Evolutionary conservation across 2,888 invertebrate species (phyloP).

Genomic region (Abrostola triplasia): DNA sequence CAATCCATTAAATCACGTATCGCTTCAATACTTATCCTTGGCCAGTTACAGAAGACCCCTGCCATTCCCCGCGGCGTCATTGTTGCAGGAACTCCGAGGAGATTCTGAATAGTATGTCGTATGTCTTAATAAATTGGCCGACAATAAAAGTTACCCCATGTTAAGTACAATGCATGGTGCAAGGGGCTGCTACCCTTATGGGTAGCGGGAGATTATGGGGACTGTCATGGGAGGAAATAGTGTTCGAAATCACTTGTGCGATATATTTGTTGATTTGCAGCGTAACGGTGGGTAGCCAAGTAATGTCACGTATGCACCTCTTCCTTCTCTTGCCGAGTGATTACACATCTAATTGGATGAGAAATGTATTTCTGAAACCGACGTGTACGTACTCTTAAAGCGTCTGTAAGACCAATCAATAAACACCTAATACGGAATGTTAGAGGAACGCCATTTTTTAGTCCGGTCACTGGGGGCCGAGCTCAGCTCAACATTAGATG

Average conservation of each 20-base stretch:
- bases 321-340: constrained; percentile 2
- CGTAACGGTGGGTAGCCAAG: constrained; percentile 20
- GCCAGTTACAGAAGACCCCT: constrained; percentile 63
- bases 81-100: constrained; percentile 44
- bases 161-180: constrained; percentile 82
- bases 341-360: background rate
- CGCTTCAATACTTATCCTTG: constrained; percentile 75
- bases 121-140: constrained; percentile 68
- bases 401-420: constrained; percentile 38
- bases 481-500: background rate
- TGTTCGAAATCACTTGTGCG: constrained; percentile 76
- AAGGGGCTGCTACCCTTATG: constrained; percentile 82
- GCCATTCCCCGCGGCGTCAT: constrained; percentile 52
- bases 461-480: background rate
- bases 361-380: background rate
- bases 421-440: constrained; percentile 41
- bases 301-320: constrained; percentile 22
- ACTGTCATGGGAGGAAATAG: constrained; percentile 69
- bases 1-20: constrained; percentile 84
- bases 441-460: constrained; percentile 9
- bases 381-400: background rate
- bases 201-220: constrained; percentile 65
- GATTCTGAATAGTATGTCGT: constrained; percentile 67
- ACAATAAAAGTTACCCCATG: constrained; percentile 84
- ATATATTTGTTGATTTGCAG: constrained; percentile 58